Conservation (phyloP, 1,140 invertebrate genomes). For the Contarinia nasturtii region DNA sequence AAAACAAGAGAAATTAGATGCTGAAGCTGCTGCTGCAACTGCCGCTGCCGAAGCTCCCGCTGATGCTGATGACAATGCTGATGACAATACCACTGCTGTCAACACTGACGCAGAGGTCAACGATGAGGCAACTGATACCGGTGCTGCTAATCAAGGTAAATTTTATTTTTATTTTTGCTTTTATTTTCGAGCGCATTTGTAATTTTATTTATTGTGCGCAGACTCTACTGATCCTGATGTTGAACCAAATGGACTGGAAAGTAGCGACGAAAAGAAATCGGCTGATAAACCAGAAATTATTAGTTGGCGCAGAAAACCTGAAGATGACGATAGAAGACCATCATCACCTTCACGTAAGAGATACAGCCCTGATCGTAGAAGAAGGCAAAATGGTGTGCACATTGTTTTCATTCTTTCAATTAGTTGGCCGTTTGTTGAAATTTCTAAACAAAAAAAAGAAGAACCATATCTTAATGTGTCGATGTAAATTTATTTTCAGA, state of each 20-base stretch:
- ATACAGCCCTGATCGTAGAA: conserved; percentile 1
- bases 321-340: not conserved
- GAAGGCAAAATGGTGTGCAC: not conserved
- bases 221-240: not conserved
- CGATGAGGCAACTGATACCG: no score
- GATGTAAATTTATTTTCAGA: conserved; percentile 1
- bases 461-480: no score
- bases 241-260: not conserved
- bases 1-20: conserved; percentile 10
- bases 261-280: not conserved
- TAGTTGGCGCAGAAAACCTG: not conserved
- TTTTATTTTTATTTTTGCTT: not conserved
- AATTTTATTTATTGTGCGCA: no score
- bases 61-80: conserved; percentile 1
- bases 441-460: not conserved
- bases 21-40: conserved; percentile 9
- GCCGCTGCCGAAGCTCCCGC: conserved; percentile 8
- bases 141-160: not conserved
- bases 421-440: not conserved
- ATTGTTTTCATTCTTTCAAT: not conserved
- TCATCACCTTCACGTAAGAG: not conserved
- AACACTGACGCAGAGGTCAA: no score
- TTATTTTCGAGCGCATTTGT: not conserved
- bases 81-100: no score
- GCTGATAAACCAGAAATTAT: not conserved